Evolutionary conservation across 2,888 invertebrate species (phyloP).

Genomic region (Elmis aenea): DNA sequence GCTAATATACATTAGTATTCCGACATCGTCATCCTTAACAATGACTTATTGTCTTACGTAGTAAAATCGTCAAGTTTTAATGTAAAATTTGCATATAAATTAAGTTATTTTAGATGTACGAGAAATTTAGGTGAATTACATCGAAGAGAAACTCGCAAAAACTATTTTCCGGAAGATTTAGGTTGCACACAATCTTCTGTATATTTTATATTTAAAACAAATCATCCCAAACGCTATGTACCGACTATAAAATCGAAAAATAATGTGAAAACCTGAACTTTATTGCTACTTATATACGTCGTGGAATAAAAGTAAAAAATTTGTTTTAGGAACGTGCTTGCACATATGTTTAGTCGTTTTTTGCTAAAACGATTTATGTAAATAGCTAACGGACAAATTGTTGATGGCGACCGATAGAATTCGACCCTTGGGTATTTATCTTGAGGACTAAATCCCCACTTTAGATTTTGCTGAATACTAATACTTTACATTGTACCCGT

Average conservation of each 20-base stretch:
- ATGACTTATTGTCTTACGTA: slow-evolving; percentile 29
- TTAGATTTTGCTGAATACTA: slow-evolving; percentile 26
- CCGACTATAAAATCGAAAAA: slow-evolving; percentile 14
- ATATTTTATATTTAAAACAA: slow-evolving; percentile 13
- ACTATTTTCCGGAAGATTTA: slow-evolving; percentile 8
- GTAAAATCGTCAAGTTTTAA: slow-evolving; percentile 31
- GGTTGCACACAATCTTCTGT: slow-evolving; percentile 6
- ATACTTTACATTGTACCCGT: slow-evolving; percentile 16
- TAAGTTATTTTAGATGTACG: slow-evolving; percentile 21
- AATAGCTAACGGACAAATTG: slow-evolving; percentile 33
- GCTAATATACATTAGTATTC: slow-evolving; percentile 25
- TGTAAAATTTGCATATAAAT: slow-evolving; percentile 32
- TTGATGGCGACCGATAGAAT: slow-evolving; percentile 31
- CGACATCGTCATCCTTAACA: slow-evolving; percentile 14
- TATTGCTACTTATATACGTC: slow-evolving; percentile 6
- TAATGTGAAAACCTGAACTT: slow-evolving; percentile 7
- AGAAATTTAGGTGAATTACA: too few relatives aligned
- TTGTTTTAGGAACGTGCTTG: slow-evolving; percentile 16
- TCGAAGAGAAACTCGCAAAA: slow-evolving; percentile 8
- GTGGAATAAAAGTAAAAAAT: slow-evolving; percentile 8
- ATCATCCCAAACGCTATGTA: slow-evolving; percentile 11
- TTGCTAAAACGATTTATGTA: slow-evolving; percentile 27
- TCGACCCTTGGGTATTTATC: slow-evolving; percentile 27
- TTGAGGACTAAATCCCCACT: slow-evolving; percentile 30
- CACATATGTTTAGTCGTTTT: slow-evolving; percentile 23